phyloP scores from a whole-genome alignment of 2,888 invertebrate genomes.

The Bombylius major region DNA sequence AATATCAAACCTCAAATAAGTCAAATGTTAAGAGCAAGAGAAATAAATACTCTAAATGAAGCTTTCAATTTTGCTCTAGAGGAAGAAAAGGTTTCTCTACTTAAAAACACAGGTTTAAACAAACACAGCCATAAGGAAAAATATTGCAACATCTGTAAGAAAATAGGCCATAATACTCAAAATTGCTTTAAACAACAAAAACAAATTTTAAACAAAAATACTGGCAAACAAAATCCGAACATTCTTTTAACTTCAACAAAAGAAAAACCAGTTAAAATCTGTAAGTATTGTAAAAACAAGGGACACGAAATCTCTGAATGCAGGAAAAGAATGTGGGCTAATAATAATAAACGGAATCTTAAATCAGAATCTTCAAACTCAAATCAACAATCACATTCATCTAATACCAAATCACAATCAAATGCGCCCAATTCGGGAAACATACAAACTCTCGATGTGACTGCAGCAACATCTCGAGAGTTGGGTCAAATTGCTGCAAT shows the following conservation, averaged over 20 bases:
- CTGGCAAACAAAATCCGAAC: neutral
- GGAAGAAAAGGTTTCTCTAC: constrained; percentile 9
- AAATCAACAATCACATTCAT: too few species aligned
- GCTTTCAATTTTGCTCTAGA: constrained; percentile 2
- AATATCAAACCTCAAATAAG: constrained; percentile 5
- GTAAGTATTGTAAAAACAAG: neutral
- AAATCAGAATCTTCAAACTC: too few species aligned
- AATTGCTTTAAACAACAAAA: too few species aligned
- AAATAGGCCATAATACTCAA: too few species aligned
- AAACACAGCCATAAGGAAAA: neutral
- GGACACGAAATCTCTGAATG: neutral
- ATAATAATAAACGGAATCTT: neutral
- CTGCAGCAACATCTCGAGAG: neutral
- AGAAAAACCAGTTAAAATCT: neutral
- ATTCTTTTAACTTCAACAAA: too few species aligned
- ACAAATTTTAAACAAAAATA: neutral
- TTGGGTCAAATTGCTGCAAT: neutral
- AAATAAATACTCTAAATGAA: constrained; percentile 2
- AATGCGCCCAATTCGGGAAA: neutral
- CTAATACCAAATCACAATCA: too few species aligned
- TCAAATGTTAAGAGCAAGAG: constrained; percentile 4
- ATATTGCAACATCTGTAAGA: neutral
- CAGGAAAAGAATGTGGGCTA: neutral
- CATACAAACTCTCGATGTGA: neutral
- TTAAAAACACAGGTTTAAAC: neutral